Evolutionary conservation across 2,888 invertebrate genomes (phyloP).

Genomic region (Exocentrus adspersus): DNA sequence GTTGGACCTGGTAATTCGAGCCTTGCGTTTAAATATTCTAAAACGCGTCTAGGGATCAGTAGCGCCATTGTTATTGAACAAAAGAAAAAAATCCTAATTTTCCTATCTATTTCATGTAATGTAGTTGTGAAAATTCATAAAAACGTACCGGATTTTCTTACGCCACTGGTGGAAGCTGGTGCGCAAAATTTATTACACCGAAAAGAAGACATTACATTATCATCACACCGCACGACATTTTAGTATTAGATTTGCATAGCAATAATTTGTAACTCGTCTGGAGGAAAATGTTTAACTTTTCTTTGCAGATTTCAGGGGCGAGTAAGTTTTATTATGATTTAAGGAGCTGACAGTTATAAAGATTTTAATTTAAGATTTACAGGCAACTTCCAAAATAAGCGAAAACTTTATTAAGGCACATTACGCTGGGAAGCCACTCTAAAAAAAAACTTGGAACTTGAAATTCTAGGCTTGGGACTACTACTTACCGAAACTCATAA

Average conservation of each 20-base stretch:
- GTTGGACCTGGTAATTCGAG: background rate
- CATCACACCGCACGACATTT: slow-evolving; percentile 18
- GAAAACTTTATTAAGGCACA: slow-evolving; percentile 15
- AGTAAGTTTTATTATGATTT: slow-evolving; percentile 21
- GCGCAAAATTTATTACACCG: slow-evolving; percentile 13
- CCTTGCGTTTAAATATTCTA: no score
- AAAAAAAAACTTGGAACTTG: no score
- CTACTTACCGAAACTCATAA: no score
- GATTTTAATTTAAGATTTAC: slow-evolving; percentile 22
- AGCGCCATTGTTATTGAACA: background rate
- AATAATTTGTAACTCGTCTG: slow-evolving; percentile 17
- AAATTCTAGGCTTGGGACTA: no score
- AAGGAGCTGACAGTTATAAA: slow-evolving; percentile 5
- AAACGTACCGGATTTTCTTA: no score
- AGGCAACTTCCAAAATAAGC: slow-evolving; percentile 14
- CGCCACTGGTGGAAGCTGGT: slow-evolving; percentile 3
- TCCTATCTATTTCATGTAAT: no score
- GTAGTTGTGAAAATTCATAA: no score
- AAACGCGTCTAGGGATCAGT: no score
- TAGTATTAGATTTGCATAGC: slow-evolving; percentile 25
- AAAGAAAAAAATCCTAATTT: background rate
- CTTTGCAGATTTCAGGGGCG: background rate
- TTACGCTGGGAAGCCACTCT: no score
- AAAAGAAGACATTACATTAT: slow-evolving; percentile 23
- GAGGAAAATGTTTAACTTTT: slow-evolving; percentile 13